Base-by-base conservation (phyloP, 2,113 vertebrate genomes). In the Channa argus region DNA sequence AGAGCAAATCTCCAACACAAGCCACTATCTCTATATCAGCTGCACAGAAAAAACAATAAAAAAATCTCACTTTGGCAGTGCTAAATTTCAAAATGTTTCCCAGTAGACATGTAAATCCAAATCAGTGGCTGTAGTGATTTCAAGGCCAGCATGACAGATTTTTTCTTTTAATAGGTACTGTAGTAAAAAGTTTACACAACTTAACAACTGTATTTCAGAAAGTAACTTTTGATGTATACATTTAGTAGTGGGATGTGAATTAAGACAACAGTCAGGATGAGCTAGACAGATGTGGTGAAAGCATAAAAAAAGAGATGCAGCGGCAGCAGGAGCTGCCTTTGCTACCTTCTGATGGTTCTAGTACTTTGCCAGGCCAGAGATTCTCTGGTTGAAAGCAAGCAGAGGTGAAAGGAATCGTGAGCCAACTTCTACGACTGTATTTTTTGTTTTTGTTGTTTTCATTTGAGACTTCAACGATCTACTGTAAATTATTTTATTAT, bases 21-120 rank as follows among this genome's bases (percentile, higher is more conserved):
- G 81, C 78, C 79, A 55, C 73, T 50, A 6, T 65, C 68, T 38
- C 54, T 85, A 87, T 90, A 91, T 88, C 80, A 74, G 70, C 54
- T 67, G 71, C 0, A 3, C 47, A 85, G 73, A 88, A 89, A 69
- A 74, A 71, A 82, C 66, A 50, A 64, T 58, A 71, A 51, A 58
- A 24, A 63, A 84, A 51, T 79, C 68, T 54, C 34, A 58, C 60
- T 78, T 63, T 75, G 79, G 85, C 79, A 77, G 58, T 12, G 0
- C 8, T 71, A 73, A 44, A 83, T 86, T 86, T 76, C 60, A 61
- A 69, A 83, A 77, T 85, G 74, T 69, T 84, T 80, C 68, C 58
- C 72, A 75, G 34, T 43, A 80, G 81, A 86, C 54, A 52, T 51
- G 11, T 38, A 58, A 77, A 65, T 86, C 79, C 49, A 66, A 73